Conservation (phyloP, 2,113 vertebrate genomes). For the Ceratotherium simum region DNA sequence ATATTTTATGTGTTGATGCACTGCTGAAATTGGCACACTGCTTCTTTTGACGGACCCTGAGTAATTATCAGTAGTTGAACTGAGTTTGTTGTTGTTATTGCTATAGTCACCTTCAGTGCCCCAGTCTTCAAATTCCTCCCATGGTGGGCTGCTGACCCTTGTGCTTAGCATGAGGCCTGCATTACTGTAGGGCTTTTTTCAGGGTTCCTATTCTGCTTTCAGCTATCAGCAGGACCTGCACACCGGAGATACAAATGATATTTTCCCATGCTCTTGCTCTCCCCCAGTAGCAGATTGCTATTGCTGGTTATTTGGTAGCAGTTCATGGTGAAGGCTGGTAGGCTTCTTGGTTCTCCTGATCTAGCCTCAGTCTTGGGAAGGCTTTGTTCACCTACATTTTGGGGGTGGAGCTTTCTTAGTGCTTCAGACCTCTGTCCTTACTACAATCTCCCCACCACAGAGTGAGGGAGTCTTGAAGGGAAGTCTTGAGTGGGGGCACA, state of each 20-base stretch:
- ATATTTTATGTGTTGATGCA: background rate
- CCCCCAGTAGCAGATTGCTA: background rate
- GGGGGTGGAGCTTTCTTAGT: background rate
- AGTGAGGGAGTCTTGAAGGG: background rate
- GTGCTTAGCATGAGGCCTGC: background rate
- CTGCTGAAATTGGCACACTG: background rate
- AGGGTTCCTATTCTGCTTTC: background rate
- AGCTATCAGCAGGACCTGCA: background rate
- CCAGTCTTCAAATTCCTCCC: background rate
- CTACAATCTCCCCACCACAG: rapidly evolving
- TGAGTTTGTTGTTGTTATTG: background rate
- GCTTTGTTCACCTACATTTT: background rate
- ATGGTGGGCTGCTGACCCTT: background rate
- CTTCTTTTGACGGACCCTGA: background rate
- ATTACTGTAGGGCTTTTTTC: background rate
- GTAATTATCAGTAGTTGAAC: background rate
- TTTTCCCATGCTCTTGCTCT: background rate
- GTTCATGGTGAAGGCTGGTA: background rate
- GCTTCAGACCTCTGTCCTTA: background rate
- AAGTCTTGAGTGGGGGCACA: rapidly evolving
- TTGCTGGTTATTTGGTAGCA: background rate
- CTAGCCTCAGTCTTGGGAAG: background rate
- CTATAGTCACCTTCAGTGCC: background rate
- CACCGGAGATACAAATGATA: background rate
- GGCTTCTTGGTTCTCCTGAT: background rate